phyloP scores from a whole-genome alignment of 2,113 vertebrate genomes.

The Seriola rivoliana region DNA sequence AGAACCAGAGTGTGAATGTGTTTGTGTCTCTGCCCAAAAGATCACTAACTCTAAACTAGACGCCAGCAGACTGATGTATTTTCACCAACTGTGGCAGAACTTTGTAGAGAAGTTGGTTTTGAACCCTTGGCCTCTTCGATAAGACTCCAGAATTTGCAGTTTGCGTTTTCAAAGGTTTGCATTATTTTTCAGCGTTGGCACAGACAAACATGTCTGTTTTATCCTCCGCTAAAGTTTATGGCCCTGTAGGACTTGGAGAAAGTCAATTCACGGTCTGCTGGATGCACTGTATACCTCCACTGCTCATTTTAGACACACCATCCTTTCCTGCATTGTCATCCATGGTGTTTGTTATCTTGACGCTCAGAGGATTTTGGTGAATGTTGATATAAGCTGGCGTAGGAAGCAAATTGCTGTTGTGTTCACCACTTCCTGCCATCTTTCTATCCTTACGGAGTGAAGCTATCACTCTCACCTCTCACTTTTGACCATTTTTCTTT shows the following conservation, averaged over 20 bases:
- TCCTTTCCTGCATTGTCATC: constrained; percentile 53
- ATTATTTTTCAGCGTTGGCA: constrained; percentile 51
- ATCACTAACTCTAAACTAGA: constrained; percentile 32
- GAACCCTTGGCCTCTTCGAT: constrained; percentile 56
- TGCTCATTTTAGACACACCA: constrained; percentile 44
- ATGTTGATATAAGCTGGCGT: constrained; percentile 35
- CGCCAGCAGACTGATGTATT: constrained; percentile 14
- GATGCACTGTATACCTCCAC: constrained; percentile 37
- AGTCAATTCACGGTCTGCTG: constrained; percentile 55
- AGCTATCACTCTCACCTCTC: constrained; percentile 86
- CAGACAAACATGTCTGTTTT: constrained; percentile 56
- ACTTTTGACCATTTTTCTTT: constrained; percentile 84
- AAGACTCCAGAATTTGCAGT: constrained; percentile 44
- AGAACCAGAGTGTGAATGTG: background rate
- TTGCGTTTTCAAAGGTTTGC: constrained; percentile 51
- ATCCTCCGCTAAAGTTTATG: constrained; percentile 56
- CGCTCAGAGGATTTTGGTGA: constrained; percentile 53
- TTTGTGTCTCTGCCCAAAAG: constrained; percentile 17
- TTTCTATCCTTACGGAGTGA: constrained; percentile 69
- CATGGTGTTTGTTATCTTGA: constrained; percentile 60
- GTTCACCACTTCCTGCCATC: constrained; percentile 39
- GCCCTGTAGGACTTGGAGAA: constrained; percentile 48
- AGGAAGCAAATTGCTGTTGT: constrained; percentile 58
- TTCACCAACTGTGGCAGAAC: constrained; percentile 51
- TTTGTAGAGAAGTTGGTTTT: constrained; percentile 61